Base-by-base conservation (phyloP, 2,797 vertebrate genomes). In the Parotocinclus haroldoi region DNA sequence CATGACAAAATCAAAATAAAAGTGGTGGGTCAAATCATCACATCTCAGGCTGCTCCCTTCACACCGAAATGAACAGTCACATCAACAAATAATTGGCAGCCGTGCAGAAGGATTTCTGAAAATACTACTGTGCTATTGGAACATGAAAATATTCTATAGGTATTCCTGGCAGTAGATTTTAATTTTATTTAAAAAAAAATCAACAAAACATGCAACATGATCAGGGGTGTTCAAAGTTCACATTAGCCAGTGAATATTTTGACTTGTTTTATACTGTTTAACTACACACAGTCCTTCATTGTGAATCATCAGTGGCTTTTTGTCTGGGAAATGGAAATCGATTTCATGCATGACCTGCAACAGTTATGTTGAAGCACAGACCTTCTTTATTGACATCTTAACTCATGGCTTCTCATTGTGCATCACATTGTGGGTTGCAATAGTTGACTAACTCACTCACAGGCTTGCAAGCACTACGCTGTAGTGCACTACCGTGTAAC, bases 261-360 rank as follows among this genome's bases (percentile, higher is more conserved):
- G 38, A 52, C 19, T 48, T 42, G 38, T 42, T 50, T 59, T 38
- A 53, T 59, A 61, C 19, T 53, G 36, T 64, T 46, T 46, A 58
- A 9, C 18, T 44, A 13, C 37, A 27, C 14, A 37, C n/a, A 36
- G 53, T 58, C 48, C 17, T 46, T 37, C 58, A 40, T 18, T 10
- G 57, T 66, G 66, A 69, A 37, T 50, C 53, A 59, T 58, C 58
- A 49, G 45, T 42, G 62, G 39, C 19, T 69, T 72, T 72, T 71
- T 65, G 53, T 69, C 60, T 46, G 19, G 10, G 42, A 69, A 62
- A 58, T 39, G 37, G 51, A 76, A 76, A 66, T 58, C 50, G 9
- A 73, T 76, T 72, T 76, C 58, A 73, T 63, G 70, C 62, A 48
- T 58, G 63, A 55, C 61, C 66, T 57, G 66, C 17, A 50, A 27